Base-by-base conservation (phyloP, 2,888 invertebrate genomes). In the Macrophya annulata region DNA sequence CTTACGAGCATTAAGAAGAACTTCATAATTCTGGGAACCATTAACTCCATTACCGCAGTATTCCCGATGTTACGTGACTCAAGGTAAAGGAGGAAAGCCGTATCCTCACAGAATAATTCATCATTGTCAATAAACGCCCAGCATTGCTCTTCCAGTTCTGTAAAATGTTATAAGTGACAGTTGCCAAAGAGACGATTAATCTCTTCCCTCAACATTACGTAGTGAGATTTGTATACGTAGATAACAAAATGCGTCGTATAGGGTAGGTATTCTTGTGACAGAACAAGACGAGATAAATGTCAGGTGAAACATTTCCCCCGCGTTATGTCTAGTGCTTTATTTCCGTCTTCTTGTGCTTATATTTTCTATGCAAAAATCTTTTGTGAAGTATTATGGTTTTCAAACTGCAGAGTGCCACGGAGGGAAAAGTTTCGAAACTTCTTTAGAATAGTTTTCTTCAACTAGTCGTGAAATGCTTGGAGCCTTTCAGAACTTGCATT, bases 1-100 rank as follows among this genome's bases (percentile, higher is more conserved):
- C 97, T 96, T 45, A 97, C 97, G 21, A 97, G 93, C 85, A 96
- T 96, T 21, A 97, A 92, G 92, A 97, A 97, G 92, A 97, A 97
- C 86, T 95, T 95, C 94, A 96, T 96, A 17, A 97, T 96, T 81
- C 97, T 94, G 0, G 96, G 96, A 4, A 97, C 94, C 96, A 97
- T 97, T 55, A 96, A 91, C 88, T 96, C 96, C 94, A 96, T 95
- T 0, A 96, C 95, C 25, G 96, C 95, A 0, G 94, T 94, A 89
- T 96, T 94, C 65, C 93, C 93, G 85, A 94, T 94, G 45, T 91
- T 91, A 55, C 95, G 94, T 1, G 96, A 96, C 91, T 96, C 95
- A 86, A 95, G 92, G 87, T 95, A 96, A 17, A 97, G 92, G 59
- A 96, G 91, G 90, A 96, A 97, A 0, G 97, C 97, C 0, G 96